These are phyloP conservation scores for Formicarius rufipectus DNA, from an alignment of 2,113 vertebrate species.

Conservation along the genomic window DNA sequence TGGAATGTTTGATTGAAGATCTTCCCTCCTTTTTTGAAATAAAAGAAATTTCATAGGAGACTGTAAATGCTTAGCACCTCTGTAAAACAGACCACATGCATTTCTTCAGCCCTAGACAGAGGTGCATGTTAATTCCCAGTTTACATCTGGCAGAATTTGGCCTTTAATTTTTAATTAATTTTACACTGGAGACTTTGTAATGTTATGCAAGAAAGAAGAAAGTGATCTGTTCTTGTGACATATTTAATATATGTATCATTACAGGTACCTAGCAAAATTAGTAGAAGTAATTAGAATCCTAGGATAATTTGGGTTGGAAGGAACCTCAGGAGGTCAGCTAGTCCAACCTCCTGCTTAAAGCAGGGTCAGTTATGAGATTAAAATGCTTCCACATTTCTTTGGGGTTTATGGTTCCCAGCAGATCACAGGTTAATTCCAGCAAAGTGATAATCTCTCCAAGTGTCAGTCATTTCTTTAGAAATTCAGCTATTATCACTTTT, in stretches of 20 bases:
- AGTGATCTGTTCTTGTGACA: neutral
- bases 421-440: slow-evolving; percentile 19
- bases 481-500: neutral
- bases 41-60: neutral
- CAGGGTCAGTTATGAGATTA: neutral
- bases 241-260: neutral
- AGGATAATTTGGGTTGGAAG: neutral
- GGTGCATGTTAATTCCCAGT: neutral
- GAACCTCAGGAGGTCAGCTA: neutral
- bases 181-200: neutral
- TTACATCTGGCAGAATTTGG: neutral
- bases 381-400: neutral
- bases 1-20: neutral
- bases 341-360: neutral
- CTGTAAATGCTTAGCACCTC: neutral
- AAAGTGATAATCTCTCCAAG: neutral
- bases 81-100: neutral
- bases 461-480: slow-evolving; percentile 17
- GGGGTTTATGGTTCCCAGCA: neutral
- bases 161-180: neutral
- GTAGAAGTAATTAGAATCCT: neutral
- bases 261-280: neutral
- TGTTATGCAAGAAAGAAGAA: neutral
- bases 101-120: neutral
- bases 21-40: neutral